Conservation (phyloP, 1,140 invertebrate genomes). For the Lasioglossum baleicum region DNA sequence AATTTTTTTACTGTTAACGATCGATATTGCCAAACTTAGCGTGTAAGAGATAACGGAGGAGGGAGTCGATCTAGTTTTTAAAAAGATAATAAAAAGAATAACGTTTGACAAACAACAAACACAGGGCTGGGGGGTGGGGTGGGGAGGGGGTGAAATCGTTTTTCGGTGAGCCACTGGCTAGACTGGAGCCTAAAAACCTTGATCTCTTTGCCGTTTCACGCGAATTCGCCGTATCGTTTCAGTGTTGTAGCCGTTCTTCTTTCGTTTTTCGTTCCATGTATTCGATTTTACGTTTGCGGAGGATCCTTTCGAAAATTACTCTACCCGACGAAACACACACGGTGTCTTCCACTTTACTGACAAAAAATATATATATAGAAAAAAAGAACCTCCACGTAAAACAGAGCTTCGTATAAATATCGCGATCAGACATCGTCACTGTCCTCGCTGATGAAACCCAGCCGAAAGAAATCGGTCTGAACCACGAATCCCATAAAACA, state of each 20-base stretch:
- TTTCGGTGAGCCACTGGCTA: constrained; percentile 36
- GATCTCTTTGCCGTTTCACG: constrained; percentile 39
- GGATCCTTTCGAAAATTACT: constrained; percentile 32
- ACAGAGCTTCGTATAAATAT: not conserved
- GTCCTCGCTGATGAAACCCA: not conserved
- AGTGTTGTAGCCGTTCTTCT: not conserved
- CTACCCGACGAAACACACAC: constrained; percentile 27
- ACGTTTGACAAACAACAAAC: not conserved
- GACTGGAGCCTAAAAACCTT: constrained; percentile 47
- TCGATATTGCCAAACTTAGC: constrained; percentile 53
- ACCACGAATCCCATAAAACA: not conserved
- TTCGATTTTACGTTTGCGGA: not conserved
- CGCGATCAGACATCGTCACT: not conserved
- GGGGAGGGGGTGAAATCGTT: constrained; percentile 1
- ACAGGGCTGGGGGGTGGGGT: not conserved
- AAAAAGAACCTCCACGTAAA: not conserved
- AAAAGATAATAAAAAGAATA: not conserved
- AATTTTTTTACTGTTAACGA: constrained; percentile 48
- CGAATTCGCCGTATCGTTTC: not conserved
- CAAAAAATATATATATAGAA: no score
- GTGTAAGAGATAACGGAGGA: constrained; percentile 27
- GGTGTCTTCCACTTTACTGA: constrained; percentile 38
- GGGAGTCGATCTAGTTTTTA: constrained; percentile 36
- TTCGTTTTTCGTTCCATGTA: not conserved
- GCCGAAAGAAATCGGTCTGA: not conserved